phyloP scores from a whole-genome alignment of 2,888 invertebrate genomes.

The Eugnorisma glareosa region DNA sequence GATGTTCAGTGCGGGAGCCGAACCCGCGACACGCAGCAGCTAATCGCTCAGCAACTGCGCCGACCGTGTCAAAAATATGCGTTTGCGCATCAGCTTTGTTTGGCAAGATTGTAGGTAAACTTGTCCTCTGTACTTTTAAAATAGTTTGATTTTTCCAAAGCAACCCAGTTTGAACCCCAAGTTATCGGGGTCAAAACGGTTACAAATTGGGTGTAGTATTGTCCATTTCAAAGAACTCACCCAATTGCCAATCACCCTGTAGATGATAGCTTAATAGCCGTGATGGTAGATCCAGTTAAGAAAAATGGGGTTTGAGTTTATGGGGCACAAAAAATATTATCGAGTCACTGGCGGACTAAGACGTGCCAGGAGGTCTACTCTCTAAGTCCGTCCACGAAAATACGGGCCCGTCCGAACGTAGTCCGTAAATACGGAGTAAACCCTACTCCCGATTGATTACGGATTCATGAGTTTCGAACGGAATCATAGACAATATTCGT shows the following conservation, averaged over 20 bases:
- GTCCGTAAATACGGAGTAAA: too few relatives aligned
- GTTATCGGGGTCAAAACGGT: background rate
- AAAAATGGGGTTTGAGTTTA: background rate
- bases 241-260: background rate
- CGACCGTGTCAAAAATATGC: background rate
- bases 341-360: background rate
- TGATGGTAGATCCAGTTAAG: background rate
- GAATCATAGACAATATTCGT: too few relatives aligned
- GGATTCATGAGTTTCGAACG: too few relatives aligned
- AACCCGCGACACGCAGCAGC: background rate
- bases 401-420: too few relatives aligned
- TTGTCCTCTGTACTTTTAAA: background rate
- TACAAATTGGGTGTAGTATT: background rate
- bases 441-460: too few relatives aligned
- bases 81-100: background rate
- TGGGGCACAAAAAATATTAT: background rate
- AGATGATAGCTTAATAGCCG: background rate
- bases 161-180: background rate
- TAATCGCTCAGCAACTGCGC: background rate
- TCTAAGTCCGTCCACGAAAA: too few relatives aligned
- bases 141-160: background rate
- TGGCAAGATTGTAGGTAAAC: background rate
- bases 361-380: background rate
- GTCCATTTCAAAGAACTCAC: background rate
- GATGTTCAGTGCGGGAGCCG: background rate